phyloP scores from a whole-genome alignment of 2,888 invertebrate species.

The Suillia variegata region DNA sequence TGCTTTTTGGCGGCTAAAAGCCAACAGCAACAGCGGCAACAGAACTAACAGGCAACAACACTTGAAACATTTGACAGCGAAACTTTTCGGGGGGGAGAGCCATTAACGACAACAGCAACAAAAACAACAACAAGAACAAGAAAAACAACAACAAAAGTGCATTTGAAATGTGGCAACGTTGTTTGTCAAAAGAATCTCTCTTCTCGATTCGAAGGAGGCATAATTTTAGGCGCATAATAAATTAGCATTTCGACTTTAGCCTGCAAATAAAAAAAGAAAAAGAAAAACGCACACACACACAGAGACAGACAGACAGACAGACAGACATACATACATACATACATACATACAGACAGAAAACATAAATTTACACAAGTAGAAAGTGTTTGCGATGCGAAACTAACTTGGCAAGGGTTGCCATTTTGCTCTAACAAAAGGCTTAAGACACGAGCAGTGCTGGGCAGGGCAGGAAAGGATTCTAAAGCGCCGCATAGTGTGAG shows the following conservation, averaged over 20 bases:
- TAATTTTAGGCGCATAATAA: neutral
- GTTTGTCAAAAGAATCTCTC: neutral
- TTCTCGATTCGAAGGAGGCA: no score
- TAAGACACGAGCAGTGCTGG: neutral
- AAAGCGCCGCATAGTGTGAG: no score
- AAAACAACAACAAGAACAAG: constrained; percentile 14
- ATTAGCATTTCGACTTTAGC: neutral
- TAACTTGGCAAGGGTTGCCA: neutral
- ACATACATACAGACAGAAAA: neutral
- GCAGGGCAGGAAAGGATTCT: no score
- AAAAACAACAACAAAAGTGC: neutral
- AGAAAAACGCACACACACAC: neutral
- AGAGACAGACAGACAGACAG: neutral
- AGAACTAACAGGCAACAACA: neutral
- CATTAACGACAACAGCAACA: no score
- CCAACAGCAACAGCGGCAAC: neutral
- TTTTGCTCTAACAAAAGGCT: neutral
- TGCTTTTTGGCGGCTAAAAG: neutral
- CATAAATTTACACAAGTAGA: neutral
- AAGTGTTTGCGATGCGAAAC: constrained; percentile 14
- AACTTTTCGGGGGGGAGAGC: no score
- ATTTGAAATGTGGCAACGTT: constrained; percentile 3
- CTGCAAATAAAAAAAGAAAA: neutral
- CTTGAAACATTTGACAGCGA: constrained; percentile 11
- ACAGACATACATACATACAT: neutral